These are phyloP conservation scores for Sebastes jordani DNA, from an alignment of 2,797 vertebrate species.

Conservation along the genomic window DNA sequence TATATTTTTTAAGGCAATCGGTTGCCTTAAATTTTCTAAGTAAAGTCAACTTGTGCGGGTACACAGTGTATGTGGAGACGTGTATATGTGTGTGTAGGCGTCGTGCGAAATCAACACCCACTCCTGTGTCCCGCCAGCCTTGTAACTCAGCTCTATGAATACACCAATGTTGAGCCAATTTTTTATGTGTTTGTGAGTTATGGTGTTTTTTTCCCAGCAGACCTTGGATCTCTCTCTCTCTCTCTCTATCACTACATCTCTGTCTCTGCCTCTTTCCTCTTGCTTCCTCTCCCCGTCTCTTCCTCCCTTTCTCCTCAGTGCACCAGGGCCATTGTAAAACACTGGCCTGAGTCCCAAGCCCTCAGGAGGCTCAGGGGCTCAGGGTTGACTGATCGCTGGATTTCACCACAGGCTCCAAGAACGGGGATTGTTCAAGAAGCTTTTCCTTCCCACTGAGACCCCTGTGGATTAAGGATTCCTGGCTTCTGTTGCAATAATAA, in stretches of 20 bases:
- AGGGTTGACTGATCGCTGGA: conserved; percentile 78
- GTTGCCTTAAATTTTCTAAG: neutral
- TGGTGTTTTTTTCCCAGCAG: conserved; percentile 39
- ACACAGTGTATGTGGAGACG: neutral
- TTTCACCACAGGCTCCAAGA: conserved; percentile 73
- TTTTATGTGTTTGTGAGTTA: conserved; percentile 50
- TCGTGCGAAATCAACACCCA: conserved; percentile 38
- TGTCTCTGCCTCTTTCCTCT: conserved; percentile 13
- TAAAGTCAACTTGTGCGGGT: neutral
- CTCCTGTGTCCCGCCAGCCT: conserved; percentile 39
- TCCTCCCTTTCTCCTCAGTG: conserved; percentile 32
- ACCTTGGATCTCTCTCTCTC: conserved; percentile 27
- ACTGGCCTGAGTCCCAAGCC: conserved; percentile 69
- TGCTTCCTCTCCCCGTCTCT: neutral
- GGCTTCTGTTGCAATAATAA: conserved; percentile 75
- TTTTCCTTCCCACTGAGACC: conserved; percentile 73
- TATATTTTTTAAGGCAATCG: neutral
- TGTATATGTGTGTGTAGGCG: conserved; percentile 17
- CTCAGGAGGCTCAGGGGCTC: conserved; percentile 73
- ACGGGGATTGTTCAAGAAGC: conserved; percentile 71
- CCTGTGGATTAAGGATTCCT: conserved; percentile 77
- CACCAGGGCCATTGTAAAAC: conserved; percentile 61
- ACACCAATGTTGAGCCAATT: conserved; percentile 31
- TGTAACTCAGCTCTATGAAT: conserved; percentile 52
- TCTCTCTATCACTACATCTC: conserved; percentile 23